Evolutionary conservation across 2,797 vertebrate genomes (phyloP), one percentile per base, ranked within the genome.

Genomic region (Clarias laeviceps): DNA sequence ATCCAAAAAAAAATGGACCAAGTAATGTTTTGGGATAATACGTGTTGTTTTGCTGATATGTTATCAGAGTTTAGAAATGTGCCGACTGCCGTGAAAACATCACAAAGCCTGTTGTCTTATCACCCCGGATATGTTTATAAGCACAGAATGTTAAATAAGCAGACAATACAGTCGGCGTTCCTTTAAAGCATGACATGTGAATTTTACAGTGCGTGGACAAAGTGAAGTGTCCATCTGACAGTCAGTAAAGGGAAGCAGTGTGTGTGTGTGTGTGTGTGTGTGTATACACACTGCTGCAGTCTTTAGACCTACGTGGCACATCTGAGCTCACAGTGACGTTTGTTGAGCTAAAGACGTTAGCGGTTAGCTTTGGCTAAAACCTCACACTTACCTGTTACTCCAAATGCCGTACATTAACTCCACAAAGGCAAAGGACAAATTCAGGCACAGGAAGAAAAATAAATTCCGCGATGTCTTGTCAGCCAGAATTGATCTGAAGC

Each of bases 391-490:
- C 98, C 98, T 99, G 97, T 99, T 99, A 90, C 97, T 99, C 98
- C 98, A 99, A 91, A 99, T 96, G 81, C 98, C 98, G 85, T 97
- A 99, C 0, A 92, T 92, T 1, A 99, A 91, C 92, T 99, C 98
- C 92, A 99, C 97, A 83, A 99, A 99, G 54, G 97, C 98, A 91
- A 99, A 99, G 54, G 97, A 99, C 2, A 99, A 96, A 76, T 99
- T 99, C 83, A 99, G 94, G 76, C 97, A 97, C 80, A 99, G 95
- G 91, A 99, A 99, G 91, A 96, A 97, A 90, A 99, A 99, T 45
- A 99, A 93, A 88, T 99, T 99, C 87, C 98, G 93, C 62, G 98
- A 99, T 5, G 97, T 99, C 92, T 96, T 97, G 92, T 99, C 98
- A 0, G 97, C 96, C 86, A 99, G 95, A 88, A 99, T 99, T 54